Base-by-base conservation (phyloP, 1,140 invertebrate genomes). In the Pogonognathellus flavescens region DNA sequence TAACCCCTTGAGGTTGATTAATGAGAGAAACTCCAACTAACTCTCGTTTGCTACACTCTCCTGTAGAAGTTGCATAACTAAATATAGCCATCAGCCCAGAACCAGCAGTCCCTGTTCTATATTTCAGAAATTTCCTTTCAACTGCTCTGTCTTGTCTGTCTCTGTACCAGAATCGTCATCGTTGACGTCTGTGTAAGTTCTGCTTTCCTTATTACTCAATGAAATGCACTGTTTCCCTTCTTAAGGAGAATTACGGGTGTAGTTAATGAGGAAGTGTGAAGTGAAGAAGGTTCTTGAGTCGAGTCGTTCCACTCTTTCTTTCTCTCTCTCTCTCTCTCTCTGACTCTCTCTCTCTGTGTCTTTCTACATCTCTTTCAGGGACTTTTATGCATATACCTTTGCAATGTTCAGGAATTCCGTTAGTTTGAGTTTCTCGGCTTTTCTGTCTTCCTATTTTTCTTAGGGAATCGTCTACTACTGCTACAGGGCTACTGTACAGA, bases 241-340 rank as follows among this genome's bases (percentile, higher is more conserved):
- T 31, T 5, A n/a, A n/a, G 52, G 52, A 55, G 25, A 76, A 84
- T 53, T 70, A 50, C 49, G 50, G 20, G 1, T 18, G 13, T 84
- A 70, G 52, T 84, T 84, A 84, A 84, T 84, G 83, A 84, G 83
- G 66, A 84, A 70, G 83, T 84, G 83, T 80, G 83, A 84, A 84
- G 50, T 72, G 53, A 52, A 66, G 55, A 84, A 14, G 0, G 16
- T 80, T 49, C 83, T 84, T 72, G n/a, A 57, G 25, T 66, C 25
- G 20, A 66, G 14, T 83, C 14, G 16, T 49, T 62, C 55, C 81
- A 14, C 80, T 81, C 80, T 81, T 20, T 18, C n/a, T 62, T 49
- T n/a, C 25, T 20, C n/a, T 41, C 52, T 50, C n/a, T 41, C 13
- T 14, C 20, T 31, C 22, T 66, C 20, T 14, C 53, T 53, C 31